These are phyloP conservation scores for Coptodon bakossiorum DNA, from an alignment of 2,113 vertebrate species.

Conservation along the genomic window DNA sequence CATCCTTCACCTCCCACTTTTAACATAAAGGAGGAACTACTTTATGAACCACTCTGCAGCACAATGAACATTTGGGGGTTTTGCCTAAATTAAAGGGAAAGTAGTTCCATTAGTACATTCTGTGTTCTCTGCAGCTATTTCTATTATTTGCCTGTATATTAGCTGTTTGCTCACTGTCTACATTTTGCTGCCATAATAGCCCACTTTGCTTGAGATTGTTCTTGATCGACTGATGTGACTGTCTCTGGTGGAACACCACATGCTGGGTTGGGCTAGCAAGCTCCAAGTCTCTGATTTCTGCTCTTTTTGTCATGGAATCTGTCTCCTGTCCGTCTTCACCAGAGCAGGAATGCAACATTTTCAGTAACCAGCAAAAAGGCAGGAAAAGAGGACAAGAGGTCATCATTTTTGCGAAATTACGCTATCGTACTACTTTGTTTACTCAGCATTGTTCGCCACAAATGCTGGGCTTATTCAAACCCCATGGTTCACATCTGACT, in stretches of 20 bases:
- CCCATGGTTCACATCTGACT: conserved; percentile 17
- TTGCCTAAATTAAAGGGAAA: neutral
- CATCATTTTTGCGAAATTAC: neutral
- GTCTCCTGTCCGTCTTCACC: neutral
- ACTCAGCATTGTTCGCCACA: neutral
- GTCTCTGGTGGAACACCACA: neutral
- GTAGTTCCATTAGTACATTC: neutral
- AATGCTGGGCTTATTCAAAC: neutral
- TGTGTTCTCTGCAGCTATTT: neutral
- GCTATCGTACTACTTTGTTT: neutral
- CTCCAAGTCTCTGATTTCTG: neutral
- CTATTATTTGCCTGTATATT: neutral
- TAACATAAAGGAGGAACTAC: neutral
- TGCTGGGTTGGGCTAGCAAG: neutral
- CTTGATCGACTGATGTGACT: neutral
- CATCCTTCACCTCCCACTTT: neutral
- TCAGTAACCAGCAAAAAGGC: neutral
- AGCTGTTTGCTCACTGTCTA: neutral
- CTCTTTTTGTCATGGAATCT: neutral
- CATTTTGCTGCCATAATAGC: neutral
- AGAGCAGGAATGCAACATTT: neutral
- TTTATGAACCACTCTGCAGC: neutral
- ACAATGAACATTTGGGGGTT: neutral
- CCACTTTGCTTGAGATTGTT: neutral
- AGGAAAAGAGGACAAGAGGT: neutral